A percentile compares a stretch with the other conserved stretches of the same genome.
These are phyloP conservation scores for Lampropteryx suffumata DNA, from an alignment of 2,888 invertebrate species.

Conservation along the genomic window DNA sequence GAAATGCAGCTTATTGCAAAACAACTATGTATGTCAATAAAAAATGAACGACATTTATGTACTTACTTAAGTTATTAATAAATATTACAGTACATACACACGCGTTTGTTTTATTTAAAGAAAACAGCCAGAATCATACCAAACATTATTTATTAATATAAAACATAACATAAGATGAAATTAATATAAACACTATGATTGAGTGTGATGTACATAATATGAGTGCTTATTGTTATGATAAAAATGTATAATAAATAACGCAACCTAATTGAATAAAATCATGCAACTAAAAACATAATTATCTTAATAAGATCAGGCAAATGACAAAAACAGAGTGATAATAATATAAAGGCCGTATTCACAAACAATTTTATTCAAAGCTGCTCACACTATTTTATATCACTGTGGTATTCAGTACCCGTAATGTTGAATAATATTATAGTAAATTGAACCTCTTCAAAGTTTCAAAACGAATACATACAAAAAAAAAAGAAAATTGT, in stretches of 20 bases:
- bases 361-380: neutral
- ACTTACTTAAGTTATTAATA: slow-evolving; percentile 70
- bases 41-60: slow-evolving; percentile 62
- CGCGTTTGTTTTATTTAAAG: slow-evolving; percentile 45
- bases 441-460: neutral
- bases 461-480: neutral
- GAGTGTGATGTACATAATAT: too few species aligned
- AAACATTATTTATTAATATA: neutral
- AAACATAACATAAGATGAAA: too few species aligned
- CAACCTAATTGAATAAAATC: too few species aligned
- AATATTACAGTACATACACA: slow-evolving; percentile 43
- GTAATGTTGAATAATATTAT: neutral
- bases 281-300: too few species aligned
- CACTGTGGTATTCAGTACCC: neutral
- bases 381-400: too few species aligned
- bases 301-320: too few species aligned
- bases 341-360: neutral
- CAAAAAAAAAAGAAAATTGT: too few species aligned
- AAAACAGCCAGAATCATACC: neutral
- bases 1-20: slow-evolving; percentile 73
- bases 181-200: too few species aligned
- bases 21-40: slow-evolving; percentile 39
- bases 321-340: too few species aligned
- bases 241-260: too few species aligned
- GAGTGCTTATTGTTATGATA: too few species aligned